Base-by-base conservation (phyloP, 2,888 invertebrate species). In the Onchidella celtica region DNA sequence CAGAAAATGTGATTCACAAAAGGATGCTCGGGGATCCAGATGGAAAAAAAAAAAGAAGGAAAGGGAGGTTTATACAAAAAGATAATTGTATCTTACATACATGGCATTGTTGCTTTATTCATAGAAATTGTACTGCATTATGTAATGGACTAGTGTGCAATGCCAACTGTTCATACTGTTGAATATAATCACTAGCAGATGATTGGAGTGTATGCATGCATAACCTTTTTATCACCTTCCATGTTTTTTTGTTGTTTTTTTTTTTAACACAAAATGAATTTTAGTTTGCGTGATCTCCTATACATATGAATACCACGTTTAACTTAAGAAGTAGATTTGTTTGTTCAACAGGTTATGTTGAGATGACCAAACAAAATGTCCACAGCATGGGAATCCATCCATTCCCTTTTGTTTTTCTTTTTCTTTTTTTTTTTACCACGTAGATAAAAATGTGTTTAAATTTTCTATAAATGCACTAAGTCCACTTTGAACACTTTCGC, bases 81-180 rank as follows among this genome's bases (percentile, higher is more conserved):
- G n/a, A n/a, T n/a, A n/a, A n/a, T n/a, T n/a, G n/a, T n/a, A n/a
- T n/a, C n/a, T n/a, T n/a, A 32, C 34, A 34, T 73, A 34, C 38
- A 72, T 59, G 36, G 59, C 34, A 32, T 73, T 27, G 73, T 61
- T 73, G 29, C 17, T 4, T 72, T 34, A 24, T 29, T 55, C 40
- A 40, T 47, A 29, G 38, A 29, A 40, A 47, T 57, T 21, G 9
- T 32, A 65, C 38, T 75, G 65, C 40, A 65, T 47, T 47, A 59
- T 75, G 40, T 47, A 65, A 9, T 36, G 75, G 63, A 65, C 29
- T 24, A 40, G 65, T 75, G 63, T 75, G 75, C 75, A 75, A 47
- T 75, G 63, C 29, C 38, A 47, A 63, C 55, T 75, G 65, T 75
- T 75, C 29, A 11, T 34, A 38, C 24, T 47, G 14, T 65, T 21